Percentiles rank a stretch among this genome's conserved stretches.
phyloP scores from a whole-genome alignment of 2,113 vertebrate genomes.

The Microtus ochrogaster region DNA sequence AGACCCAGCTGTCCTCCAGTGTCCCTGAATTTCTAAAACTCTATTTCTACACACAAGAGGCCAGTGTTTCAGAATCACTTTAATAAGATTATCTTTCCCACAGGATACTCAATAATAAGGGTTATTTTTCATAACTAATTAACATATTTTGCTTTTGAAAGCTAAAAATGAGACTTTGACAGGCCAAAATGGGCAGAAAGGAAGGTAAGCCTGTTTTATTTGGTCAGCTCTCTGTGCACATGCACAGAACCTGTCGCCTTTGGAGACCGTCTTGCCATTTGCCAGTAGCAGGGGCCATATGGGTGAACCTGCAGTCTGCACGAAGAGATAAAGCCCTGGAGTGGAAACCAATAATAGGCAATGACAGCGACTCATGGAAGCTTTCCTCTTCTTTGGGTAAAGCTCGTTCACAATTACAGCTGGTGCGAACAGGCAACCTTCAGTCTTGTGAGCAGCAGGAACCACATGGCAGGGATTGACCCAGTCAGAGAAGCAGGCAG shows the following conservation, averaged over 20 bases:
- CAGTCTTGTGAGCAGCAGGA: background rate
- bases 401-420: background rate
- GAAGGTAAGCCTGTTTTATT: background rate
- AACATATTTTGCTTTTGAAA: slow-evolving; percentile 2
- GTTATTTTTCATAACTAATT: slow-evolving; percentile 38
- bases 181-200: background rate
- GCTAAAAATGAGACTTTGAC: slow-evolving; percentile 38
- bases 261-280: background rate
- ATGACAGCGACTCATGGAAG: background rate
- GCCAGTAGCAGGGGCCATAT: background rate
- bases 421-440: too few species aligned
- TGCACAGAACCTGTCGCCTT: background rate
- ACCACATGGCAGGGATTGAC: background rate
- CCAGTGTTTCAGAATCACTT: background rate
- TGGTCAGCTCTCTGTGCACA: fast-evolving
- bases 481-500: background rate
- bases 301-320: background rate
- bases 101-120: slow-evolving; percentile 16
- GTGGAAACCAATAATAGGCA: fast-evolving
- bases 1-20: background rate
- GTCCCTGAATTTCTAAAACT: background rate
- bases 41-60: background rate
- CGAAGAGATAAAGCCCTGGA: background rate
- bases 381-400: background rate
- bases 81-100: background rate